These are phyloP conservation scores for Imbricaverruca yamaguchii DNA, from an alignment of 2,888 invertebrate genomes.

Conservation along the genomic window DNA sequence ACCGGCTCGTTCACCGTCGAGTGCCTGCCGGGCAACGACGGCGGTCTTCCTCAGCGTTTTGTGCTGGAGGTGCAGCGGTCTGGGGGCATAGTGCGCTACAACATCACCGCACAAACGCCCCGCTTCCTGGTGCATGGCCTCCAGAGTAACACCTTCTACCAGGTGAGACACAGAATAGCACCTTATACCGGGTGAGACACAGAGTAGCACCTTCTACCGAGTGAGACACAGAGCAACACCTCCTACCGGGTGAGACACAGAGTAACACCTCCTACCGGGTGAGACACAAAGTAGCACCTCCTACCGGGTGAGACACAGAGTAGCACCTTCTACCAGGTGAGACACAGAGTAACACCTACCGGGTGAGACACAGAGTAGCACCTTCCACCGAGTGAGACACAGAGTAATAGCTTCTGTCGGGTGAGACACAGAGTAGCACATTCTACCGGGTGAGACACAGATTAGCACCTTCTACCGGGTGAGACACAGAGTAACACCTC, in stretches of 20 bases:
- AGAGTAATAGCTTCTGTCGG: no score
- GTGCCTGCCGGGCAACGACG: conserved; percentile 38
- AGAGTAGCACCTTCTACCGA: no score
- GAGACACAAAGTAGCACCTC: no score
- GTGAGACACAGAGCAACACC: conserved; percentile 42
- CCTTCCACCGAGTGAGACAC: no score
- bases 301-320: no score
- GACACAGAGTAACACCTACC: conserved; percentile 43
- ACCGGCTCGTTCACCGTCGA: conserved; percentile 72
- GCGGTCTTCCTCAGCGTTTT: conserved; percentile 78
- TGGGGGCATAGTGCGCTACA: conserved; percentile 46
- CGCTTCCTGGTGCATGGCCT: conserved; percentile 35
- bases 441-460: conserved; percentile 25
- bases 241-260: conserved; percentile 45
- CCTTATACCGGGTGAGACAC: no score
- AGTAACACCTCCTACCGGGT: no score
- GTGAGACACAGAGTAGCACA: no score
- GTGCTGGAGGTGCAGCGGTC: conserved; percentile 69
- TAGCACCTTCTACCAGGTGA: no score
- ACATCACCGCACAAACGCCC: conserved; percentile 29
- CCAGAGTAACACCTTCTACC: conserved; percentile 44
- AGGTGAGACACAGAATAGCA: conserved; percentile 44
- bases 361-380: conserved; percentile 44
- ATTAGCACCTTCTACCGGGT: conserved; percentile 44
- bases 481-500: conserved; percentile 43